These are phyloP conservation scores for Nomada flava DNA, from an alignment of 2,888 invertebrate genomes.

Conservation along the genomic window DNA sequence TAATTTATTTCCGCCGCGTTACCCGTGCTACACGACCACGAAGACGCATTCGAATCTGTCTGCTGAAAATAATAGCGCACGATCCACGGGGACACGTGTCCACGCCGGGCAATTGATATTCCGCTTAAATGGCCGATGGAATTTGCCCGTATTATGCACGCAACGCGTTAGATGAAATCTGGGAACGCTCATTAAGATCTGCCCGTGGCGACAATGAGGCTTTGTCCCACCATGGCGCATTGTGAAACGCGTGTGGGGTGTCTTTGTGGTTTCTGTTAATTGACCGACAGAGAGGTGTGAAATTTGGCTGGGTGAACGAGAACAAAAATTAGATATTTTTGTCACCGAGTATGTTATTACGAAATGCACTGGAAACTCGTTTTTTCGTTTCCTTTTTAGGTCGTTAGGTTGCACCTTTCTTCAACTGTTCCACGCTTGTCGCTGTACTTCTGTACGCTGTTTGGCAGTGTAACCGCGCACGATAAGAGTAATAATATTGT, in stretches of 20 bases:
- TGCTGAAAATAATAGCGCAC: constrained; percentile 47
- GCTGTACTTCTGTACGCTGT: no score
- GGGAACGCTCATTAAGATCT: not conserved
- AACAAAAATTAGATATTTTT: no score
- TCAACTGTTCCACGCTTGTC: no score
- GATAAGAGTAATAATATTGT: no score
- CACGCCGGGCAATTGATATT: constrained; percentile 22
- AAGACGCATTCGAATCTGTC: constrained; percentile 7
- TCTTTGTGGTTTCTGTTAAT: not conserved
- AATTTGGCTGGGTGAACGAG: not conserved
- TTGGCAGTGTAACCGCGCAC: no score
- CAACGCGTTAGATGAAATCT: not conserved
- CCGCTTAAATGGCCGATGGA: constrained; percentile 6
- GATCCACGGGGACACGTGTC: constrained; percentile 30
- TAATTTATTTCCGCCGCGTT: constrained; percentile 52
- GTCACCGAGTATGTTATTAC: no score
- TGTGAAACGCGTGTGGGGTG: not conserved
- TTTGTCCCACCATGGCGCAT: not conserved
- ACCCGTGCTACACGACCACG: constrained; percentile 2
- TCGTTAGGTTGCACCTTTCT: no score
- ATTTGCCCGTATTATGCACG: not conserved
- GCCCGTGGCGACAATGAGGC: not conserved
- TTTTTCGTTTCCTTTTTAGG: no score
- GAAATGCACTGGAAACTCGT: no score
- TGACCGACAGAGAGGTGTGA: not conserved